A percentile compares a stretch with the other conserved stretches of the same genome.
Evolutionary conservation across 1,140 invertebrate species (phyloP).

Genomic region (Hycleus phaleratus): DNA sequence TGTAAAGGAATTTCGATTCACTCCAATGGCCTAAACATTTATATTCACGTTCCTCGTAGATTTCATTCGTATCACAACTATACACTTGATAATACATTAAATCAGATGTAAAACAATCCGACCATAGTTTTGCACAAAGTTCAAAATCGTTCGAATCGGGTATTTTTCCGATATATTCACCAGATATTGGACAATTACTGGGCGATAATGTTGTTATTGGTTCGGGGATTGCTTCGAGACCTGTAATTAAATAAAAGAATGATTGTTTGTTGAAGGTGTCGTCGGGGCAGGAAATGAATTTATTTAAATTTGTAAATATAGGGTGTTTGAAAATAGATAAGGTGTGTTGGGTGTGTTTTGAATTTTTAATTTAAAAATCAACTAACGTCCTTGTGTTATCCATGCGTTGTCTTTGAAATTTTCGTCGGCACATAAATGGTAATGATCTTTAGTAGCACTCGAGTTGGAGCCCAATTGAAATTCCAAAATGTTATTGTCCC

Average conservation of each 20-base stretch:
- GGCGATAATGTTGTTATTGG: not conserved
- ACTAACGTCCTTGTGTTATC: conserved; percentile 58
- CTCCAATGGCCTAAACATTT: conserved; percentile 64
- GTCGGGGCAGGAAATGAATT: too few relatives aligned
- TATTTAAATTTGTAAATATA: too few relatives aligned
- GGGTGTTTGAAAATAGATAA: too few relatives aligned
- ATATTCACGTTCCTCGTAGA: conserved; percentile 65
- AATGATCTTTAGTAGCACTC: conserved; percentile 28
- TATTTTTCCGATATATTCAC: conserved; percentile 59
- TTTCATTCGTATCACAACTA: conserved; percentile 52
- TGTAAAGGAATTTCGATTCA: conserved; percentile 58
- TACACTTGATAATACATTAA: conserved; percentile 66
- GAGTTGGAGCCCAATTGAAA: conserved; percentile 49
- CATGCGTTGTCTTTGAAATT: conserved; percentile 49
- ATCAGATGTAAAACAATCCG: conserved; percentile 61
- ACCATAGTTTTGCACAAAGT: conserved; percentile 63
- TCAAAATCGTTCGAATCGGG: conserved; percentile 50
- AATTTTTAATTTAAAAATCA: too few relatives aligned
- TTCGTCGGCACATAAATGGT: conserved; percentile 41
- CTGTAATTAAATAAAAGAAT: too few relatives aligned
- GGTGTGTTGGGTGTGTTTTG: too few relatives aligned
- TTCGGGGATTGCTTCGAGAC: too few relatives aligned
- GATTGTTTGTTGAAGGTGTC: too few relatives aligned
- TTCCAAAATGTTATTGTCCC: conserved; percentile 59
- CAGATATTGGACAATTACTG: conserved; percentile 58